Base-by-base conservation (phyloP, 2,888 invertebrate genomes). In the Rhagonycha lutea region DNA sequence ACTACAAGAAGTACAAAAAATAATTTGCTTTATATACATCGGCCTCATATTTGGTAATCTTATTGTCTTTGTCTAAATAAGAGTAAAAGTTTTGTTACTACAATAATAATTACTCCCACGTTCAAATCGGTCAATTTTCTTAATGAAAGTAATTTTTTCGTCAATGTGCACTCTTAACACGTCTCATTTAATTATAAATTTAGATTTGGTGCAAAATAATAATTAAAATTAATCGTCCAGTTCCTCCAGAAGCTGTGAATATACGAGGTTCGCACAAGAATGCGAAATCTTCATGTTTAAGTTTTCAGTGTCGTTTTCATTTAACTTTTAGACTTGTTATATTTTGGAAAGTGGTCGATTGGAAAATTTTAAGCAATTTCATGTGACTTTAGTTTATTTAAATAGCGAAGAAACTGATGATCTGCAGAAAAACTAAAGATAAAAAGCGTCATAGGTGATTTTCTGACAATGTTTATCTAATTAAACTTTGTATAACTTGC, bases 1-100 rank as follows among this genome's bases (percentile, higher is more conserved):
- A 80, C 78, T 83, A 81, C 79, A 76, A 70, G 77, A 75, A 76
- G 73, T 79, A 69, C 78, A 81, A 84, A 85, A 84, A 84, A 83
- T 84, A 84, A 84, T 86, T 86, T 85, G 83, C 83, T 84, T 86
- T 87, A 86, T 87, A 87, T 87, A 86, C 78, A 80, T 78, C 81
- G 82, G 79, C 74, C 79, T 78, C 80, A 81, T 83, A 85, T 86
- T 87, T 86, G 83, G 86, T 85, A 87, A 86, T 83, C 86, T 63
- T 82, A 86, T 86, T 86, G 86, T 86, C 83, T 85, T 84, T 84
- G 85, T 84, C 84, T 84, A 84, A 83, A 82, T 86, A 32, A 82
- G 83, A 84, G 85, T 83, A 85, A 84, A 82, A 86, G 85, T 86
- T 85, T 85, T 86, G 85, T 85, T n/a, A 12, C 84, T 83, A 63